Evolutionary conservation across 2,113 vertebrate species (phyloP).

Genomic region (Platichthys stellatus): DNA sequence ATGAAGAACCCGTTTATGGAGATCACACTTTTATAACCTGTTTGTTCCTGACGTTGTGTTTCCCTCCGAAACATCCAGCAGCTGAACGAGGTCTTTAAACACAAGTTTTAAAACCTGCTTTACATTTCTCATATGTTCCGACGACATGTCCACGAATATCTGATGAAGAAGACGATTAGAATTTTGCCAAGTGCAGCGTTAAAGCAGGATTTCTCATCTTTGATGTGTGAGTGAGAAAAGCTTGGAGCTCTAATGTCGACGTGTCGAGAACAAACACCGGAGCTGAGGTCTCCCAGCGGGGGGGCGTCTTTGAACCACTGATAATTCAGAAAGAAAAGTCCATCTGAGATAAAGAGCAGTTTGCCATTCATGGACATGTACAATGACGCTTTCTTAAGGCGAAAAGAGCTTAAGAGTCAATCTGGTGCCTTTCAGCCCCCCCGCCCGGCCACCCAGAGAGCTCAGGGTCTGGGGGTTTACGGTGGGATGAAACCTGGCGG

Average conservation of each 20-base stretch:
- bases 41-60: no score
- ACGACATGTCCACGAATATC: no score
- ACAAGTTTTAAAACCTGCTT: no score
- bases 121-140: no score
- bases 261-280: not conserved
- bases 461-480: constrained; percentile 24
- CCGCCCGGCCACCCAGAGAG: constrained; percentile 85
- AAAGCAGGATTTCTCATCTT: constrained; percentile 19
- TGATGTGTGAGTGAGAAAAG: constrained; percentile 7
- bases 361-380: constrained; percentile 61
- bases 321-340: constrained; percentile 40
- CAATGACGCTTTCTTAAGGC: constrained; percentile 78
- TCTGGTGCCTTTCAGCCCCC: constrained; percentile 79
- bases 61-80: no score
- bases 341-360: constrained; percentile 80
- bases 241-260: not conserved
- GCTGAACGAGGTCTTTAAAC: no score
- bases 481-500: constrained; percentile 46
- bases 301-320: constrained; percentile 32
- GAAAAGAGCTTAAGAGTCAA: constrained; percentile 68
- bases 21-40: no score
- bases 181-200: no score
- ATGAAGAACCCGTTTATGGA: no score
- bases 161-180: no score
- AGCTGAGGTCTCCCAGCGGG: not conserved